Percentiles rank a stretch among this genome's conserved stretches.
Conservation (phyloP, 2,888 invertebrate genomes). For the Dermolepida albohirtum region DNA sequence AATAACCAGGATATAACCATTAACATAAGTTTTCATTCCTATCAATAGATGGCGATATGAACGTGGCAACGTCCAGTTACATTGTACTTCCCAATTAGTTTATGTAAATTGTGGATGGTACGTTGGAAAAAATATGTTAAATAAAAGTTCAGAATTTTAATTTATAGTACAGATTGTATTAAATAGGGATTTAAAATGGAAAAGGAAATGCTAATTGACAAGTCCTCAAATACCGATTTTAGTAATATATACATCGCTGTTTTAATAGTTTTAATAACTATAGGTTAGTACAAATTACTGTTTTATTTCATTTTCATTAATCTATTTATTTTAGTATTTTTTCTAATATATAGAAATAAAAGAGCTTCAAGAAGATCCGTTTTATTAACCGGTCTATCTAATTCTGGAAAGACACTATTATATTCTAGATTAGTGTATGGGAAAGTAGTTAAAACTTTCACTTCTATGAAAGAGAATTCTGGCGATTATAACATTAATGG, state of each 20-base stretch:
- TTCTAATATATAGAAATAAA: constrained; percentile 72
- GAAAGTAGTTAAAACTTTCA: constrained; percentile 81
- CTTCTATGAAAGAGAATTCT: constrained; percentile 90
- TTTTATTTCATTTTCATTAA: not conserved
- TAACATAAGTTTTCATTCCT: too few relatives aligned
- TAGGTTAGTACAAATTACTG: constrained; percentile 39
- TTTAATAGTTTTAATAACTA: constrained; percentile 41
- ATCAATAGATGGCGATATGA: too few relatives aligned
- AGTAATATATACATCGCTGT: constrained; percentile 37
- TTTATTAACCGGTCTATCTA: constrained; percentile 85
- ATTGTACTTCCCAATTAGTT: too few relatives aligned
- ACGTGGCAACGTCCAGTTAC: too few relatives aligned
- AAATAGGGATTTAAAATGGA: constrained; percentile 24
- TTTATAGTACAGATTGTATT: too few relatives aligned
- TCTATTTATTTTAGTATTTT: constrained; percentile 50
- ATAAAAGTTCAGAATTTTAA: too few relatives aligned
- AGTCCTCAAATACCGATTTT: constrained; percentile 1
- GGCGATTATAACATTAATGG: constrained; percentile 74
- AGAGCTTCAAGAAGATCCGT: constrained; percentile 74
- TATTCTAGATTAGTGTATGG: constrained; percentile 82
- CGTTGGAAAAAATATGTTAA: too few relatives aligned
- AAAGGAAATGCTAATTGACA: constrained; percentile 1
- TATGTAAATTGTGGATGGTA: too few relatives aligned
- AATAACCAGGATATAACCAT: too few relatives aligned
- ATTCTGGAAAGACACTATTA: constrained; percentile 91